Conservation (phyloP, 2,797 vertebrate genomes). For the Gobio occitaniae region DNA sequence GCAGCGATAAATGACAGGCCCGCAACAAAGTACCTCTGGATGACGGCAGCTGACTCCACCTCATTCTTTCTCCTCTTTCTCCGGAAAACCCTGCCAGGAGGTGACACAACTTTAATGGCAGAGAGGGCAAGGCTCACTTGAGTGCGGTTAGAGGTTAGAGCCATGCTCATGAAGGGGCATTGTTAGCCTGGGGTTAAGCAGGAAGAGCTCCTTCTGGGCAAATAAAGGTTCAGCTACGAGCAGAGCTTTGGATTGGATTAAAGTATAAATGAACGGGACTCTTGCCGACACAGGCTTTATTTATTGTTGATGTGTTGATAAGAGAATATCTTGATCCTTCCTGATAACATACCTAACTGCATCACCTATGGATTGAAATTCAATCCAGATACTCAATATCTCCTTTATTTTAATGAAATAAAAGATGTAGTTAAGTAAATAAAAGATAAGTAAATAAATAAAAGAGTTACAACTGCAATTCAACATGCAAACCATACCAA, state of each 20-base stretch:
- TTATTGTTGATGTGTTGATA: not conserved
- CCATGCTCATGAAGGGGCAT: slow-evolving; percentile 60
- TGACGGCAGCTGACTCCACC: slow-evolving; percentile 86
- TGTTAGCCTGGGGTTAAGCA: slow-evolving; percentile 48
- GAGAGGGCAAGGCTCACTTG: slow-evolving; percentile 63
- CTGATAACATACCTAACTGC: slow-evolving; percentile 1
- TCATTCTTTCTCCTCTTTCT: slow-evolving; percentile 91
- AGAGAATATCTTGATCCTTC: not conserved
- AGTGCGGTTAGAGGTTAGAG: slow-evolving; percentile 59
- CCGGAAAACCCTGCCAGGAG: slow-evolving; percentile 91
- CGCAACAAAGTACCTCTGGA: slow-evolving; percentile 86
- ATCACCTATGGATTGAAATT: not conserved
- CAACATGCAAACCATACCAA: not conserved
- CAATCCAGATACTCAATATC: not conserved
- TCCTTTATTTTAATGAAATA: not conserved
- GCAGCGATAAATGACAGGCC: slow-evolving; percentile 16
- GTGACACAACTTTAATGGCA: slow-evolving; percentile 74
- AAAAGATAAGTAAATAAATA: too few relatives aligned
- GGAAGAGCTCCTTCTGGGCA: slow-evolving; percentile 6
- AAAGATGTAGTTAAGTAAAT: not conserved
- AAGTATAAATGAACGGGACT: not conserved
- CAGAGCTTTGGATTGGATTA: not conserved
- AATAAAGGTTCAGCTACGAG: not conserved
- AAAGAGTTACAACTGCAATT: not conserved
- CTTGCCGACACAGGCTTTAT: not conserved